Conservation (phyloP, 2,797 vertebrate species). For the Protonibea diacanthus region DNA sequence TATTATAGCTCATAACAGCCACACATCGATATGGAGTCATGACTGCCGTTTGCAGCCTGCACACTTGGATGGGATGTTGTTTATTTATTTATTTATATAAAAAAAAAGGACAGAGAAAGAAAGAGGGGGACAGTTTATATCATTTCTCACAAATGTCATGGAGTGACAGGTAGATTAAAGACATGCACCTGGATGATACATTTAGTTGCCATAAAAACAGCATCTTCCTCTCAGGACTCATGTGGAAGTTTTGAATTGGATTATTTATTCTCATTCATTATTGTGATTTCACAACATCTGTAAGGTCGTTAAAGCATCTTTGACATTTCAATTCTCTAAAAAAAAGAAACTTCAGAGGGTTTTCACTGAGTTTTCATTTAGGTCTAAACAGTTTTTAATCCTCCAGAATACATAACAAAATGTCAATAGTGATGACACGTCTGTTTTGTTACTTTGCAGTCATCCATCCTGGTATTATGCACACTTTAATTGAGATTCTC, state of each 20-base stretch:
- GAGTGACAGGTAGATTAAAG: conserved; percentile 15
- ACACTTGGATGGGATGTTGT: conserved; percentile 19
- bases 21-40: conserved; percentile 51
- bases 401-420: background rate
- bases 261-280: background rate
- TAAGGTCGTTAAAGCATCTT: background rate
- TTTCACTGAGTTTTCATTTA: background rate
- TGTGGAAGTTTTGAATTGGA: conserved; percentile 45
- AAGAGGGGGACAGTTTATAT: background rate
- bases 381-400: background rate
- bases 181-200: background rate
- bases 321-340: background rate
- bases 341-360: background rate
- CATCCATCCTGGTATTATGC: conserved; percentile 12
- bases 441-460: conserved; percentile 1
- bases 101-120: conserved; percentile 1
- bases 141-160: background rate
- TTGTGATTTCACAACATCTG: background rate
- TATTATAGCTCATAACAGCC: conserved; percentile 59
- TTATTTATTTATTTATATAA: background rate
- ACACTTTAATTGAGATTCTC: conserved; percentile 14
- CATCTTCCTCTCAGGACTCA: conserved; percentile 6
- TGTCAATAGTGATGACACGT: background rate
- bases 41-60: conserved; percentile 37
- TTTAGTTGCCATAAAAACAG: background rate